phyloP scores from a whole-genome alignment of 2,113 vertebrate species.

The Zosterops pallidus region DNA sequence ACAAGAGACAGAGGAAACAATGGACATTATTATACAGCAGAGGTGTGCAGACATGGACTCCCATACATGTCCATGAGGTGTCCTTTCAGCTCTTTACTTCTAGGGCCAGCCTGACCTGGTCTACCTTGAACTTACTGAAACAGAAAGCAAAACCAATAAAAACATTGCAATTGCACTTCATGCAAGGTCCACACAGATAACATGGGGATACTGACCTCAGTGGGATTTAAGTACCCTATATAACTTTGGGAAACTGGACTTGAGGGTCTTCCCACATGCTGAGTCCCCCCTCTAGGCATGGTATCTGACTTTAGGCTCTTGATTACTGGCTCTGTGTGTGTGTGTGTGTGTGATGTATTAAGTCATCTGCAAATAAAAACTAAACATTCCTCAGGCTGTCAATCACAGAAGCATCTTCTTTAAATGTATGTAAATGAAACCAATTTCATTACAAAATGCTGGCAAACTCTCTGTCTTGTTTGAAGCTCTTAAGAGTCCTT shows the following conservation, averaged over 20 bases:
- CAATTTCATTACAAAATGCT: not conserved
- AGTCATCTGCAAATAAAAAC: not conserved
- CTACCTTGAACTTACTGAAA: not conserved
- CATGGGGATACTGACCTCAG: not conserved
- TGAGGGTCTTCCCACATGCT: not conserved
- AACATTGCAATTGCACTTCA: not conserved
- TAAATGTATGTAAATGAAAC: not conserved
- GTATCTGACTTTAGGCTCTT: not conserved
- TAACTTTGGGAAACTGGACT: not conserved
- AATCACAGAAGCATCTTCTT: not conserved
- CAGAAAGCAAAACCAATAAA: not conserved
- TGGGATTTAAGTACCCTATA: not conserved
- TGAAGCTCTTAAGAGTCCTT: not conserved
- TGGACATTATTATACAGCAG: not conserved
- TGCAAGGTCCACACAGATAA: accelerated
- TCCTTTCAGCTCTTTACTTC: not conserved
- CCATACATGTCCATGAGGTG: accelerated
- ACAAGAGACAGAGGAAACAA: not conserved
- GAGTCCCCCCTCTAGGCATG: not conserved
- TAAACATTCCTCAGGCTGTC: not conserved
- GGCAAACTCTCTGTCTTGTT: not conserved
- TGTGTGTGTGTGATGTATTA: not conserved
- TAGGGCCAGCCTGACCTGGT: not conserved
- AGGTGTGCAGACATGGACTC: not conserved
- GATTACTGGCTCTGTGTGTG: not conserved